Percentiles rank a stretch among this genome's conserved stretches.
Conservation (phyloP, 2,888 invertebrate genomes). For the Prosopocoilus inquinatus region DNA sequence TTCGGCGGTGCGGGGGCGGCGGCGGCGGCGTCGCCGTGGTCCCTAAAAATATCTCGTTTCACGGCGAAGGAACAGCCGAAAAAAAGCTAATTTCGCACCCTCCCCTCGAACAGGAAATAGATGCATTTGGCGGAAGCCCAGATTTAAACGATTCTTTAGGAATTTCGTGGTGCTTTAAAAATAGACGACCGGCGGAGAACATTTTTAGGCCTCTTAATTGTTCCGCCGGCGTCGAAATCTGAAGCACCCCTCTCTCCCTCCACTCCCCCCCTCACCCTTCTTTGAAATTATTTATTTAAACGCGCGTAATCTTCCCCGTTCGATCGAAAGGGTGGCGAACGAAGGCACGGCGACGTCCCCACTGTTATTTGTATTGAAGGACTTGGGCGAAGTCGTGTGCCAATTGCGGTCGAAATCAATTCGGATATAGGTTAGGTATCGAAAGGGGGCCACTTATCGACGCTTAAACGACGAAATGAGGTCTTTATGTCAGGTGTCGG, state of each 20-base stretch:
- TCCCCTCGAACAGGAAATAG: conserved; percentile 3
- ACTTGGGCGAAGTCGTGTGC: conserved; percentile 10
- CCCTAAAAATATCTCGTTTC: conserved; percentile 10
- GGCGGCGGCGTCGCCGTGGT: not conserved
- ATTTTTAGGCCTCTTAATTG: not conserved
- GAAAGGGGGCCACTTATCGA: conserved; percentile 26
- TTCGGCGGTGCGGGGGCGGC: conserved; percentile 2
- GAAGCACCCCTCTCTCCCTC: not conserved
- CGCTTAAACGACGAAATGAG: conserved; percentile 24
- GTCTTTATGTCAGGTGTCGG: conserved; percentile 21
- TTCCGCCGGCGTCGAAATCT: not conserved
- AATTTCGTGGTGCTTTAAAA: not conserved
- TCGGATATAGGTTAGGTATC: conserved; percentile 25
- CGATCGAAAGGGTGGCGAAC: too few species aligned
- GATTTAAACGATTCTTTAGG: not conserved
- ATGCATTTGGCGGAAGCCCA: conserved; percentile 9
- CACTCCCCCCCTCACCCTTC: not conserved
- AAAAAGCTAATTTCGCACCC: conserved; percentile 9
- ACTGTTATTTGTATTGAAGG: not conserved
- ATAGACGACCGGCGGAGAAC: not conserved
- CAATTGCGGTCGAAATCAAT: conserved; percentile 20
- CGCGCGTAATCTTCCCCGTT: not conserved
- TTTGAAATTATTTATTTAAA: not conserved
- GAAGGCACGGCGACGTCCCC: too few species aligned
- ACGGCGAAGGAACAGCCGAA: conserved; percentile 4